Conservation (phyloP, 2,888 invertebrate genomes). For the Hylaea fasciaria region DNA sequence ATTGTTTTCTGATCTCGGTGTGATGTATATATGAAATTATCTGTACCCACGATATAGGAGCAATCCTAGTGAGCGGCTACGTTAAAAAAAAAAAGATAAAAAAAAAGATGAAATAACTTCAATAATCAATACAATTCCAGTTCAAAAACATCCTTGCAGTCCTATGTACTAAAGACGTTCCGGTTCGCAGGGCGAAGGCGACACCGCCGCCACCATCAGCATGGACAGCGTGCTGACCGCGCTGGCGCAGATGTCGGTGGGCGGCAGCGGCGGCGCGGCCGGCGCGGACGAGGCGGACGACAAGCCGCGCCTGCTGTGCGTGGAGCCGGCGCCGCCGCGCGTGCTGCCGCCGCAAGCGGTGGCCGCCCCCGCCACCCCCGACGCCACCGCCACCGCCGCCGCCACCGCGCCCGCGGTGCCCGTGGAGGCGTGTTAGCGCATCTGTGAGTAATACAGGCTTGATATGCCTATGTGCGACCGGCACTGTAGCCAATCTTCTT, state of each 20-base stretch:
- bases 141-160: too few species aligned
- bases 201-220: slow-evolving; percentile 53
- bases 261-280: slow-evolving; percentile 59
- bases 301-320: slow-evolving; percentile 54
- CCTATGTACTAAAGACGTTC: too few species aligned
- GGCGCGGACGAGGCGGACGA: slow-evolving; percentile 67
- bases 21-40: too few species aligned
- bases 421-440: background rate
- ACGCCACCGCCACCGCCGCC: slow-evolving; percentile 44
- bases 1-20: too few species aligned
- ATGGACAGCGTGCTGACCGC: slow-evolving; percentile 71
- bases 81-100: too few species aligned
- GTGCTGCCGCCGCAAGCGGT: slow-evolving; percentile 18
- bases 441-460: background rate
- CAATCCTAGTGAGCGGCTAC: too few species aligned
- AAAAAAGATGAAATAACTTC: too few species aligned
- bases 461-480: too few species aligned
- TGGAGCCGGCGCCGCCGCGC: slow-evolving; percentile 54
- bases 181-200: slow-evolving; percentile 81
- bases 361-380: slow-evolving; percentile 37
- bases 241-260: slow-evolving; percentile 70
- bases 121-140: too few species aligned
- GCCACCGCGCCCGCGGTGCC: too few species aligned
- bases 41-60: too few species aligned
- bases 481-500: too few species aligned